These are phyloP conservation scores for Spilogale gracilis DNA, from an alignment of 2,113 vertebrate genomes.

Conservation along the genomic window DNA sequence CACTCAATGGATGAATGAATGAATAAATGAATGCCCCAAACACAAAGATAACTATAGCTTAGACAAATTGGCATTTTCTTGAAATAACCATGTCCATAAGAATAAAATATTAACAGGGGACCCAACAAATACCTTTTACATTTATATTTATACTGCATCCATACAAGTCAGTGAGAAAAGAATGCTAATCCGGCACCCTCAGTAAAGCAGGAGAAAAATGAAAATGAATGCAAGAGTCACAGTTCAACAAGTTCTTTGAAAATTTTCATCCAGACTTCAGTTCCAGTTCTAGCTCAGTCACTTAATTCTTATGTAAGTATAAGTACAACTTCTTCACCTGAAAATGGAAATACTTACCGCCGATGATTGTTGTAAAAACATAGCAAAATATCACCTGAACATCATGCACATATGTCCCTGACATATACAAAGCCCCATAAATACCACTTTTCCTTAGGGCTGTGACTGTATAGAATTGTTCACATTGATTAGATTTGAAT, in stretches of 20 bases:
- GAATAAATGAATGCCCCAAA: background rate
- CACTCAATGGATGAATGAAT: background rate
- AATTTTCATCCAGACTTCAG: background rate
- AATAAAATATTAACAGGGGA: background rate
- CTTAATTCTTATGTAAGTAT: background rate
- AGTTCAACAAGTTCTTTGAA: background rate
- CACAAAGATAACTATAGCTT: background rate
- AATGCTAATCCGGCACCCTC: background rate
- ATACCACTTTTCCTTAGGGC: background rate
- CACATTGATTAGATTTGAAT: slow-evolving; percentile 46
- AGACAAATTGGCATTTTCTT: background rate
- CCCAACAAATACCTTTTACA: background rate
- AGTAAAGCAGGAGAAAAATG: background rate
- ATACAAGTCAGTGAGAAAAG: background rate
- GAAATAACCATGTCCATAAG: background rate
- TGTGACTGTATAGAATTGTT: background rate
- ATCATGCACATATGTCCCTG: background rate
- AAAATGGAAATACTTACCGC: background rate
- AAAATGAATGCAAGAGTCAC: background rate
- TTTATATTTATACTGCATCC: slow-evolving; percentile 14
- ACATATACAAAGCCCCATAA: background rate
- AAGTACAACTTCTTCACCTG: background rate
- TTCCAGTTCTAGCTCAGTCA: background rate
- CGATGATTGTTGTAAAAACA: background rate
- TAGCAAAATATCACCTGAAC: background rate